Base-by-base conservation (phyloP, 2,888 invertebrate species). In the Augiades crinisus region DNA sequence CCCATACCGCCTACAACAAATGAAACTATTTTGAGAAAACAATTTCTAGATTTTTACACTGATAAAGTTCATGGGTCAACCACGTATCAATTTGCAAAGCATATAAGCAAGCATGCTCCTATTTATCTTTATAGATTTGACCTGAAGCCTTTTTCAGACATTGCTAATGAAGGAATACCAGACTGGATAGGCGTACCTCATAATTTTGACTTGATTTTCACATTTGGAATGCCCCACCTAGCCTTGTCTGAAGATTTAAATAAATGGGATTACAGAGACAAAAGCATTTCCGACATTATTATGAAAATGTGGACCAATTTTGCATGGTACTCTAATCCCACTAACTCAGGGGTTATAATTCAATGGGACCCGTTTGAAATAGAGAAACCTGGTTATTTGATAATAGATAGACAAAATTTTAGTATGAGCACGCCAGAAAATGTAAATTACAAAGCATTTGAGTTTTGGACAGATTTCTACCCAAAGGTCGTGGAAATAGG, bases 381-480 rank as follows among this genome's bases (percentile, higher is more conserved):
- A 31, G 92, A 93, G 10, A 91, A 90, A 60, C 95, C 95, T 0
- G 92, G 93, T 0, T 92, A 94, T 64, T 87, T 95, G 47, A 92
- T 95, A 17, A 93, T 96, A 40, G 94, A 95, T 70, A 91, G 93
- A 44, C 80, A 87, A 58, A 94, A 92, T 63, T 95, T 95, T 65
- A 93, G 94, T 56, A 95, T 95, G 93, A 94, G 93, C 62, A 92
- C 93, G 61, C 76, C 92, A 0, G 87, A 85, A 2, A 91, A 88
- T 21, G 89, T 95, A 21, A 94, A 95, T 78, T 95, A 95, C 67
- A 94, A 94, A 67, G 93, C 94, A 14, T 92, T 95, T 58, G 93
- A 94, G 57, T 96, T 96, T 80, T 96, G 96, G 96, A 95, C 95
- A 63, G 93, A 94, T 56, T 95, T 95, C 73, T 96, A 95, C 71